Conservation (phyloP, 2,113 vertebrate genomes). For the Passer montanus region DNA sequence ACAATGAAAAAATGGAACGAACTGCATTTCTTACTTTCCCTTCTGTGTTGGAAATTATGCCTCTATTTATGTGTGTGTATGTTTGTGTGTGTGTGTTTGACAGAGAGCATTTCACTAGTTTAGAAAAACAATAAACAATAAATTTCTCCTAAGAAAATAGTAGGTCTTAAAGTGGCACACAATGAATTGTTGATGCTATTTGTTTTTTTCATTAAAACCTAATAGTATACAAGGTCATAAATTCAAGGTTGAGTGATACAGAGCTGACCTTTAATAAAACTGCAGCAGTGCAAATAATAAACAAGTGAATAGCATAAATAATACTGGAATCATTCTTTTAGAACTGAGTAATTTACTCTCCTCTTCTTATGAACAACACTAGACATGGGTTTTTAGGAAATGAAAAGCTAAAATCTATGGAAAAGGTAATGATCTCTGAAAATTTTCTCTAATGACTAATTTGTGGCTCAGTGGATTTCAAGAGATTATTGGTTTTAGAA, state of each 20-base stretch:
- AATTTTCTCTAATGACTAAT: conserved; percentile 82
- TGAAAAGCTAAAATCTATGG: conserved; percentile 74
- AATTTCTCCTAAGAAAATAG: background rate
- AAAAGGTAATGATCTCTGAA: conserved; percentile 85
- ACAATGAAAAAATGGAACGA: background rate
- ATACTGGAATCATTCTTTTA: conserved; percentile 45
- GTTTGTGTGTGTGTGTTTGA: background rate
- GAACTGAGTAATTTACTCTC: conserved; percentile 37
- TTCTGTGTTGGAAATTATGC: background rate
- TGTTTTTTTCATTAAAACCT: conserved; percentile 35
- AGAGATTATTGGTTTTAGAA: conserved; percentile 82
- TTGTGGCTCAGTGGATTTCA: conserved; percentile 82
- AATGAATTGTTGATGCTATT: background rate
- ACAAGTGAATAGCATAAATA: conserved; percentile 33
- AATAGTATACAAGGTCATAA: background rate
- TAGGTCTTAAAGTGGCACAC: background rate
- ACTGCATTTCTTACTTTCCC: background rate
- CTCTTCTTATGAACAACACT: conserved; percentile 45
- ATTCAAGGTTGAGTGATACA: conserved; percentile 52
- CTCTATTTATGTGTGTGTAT: background rate
- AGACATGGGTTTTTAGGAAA: conserved; percentile 61
- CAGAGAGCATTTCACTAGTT: background rate
- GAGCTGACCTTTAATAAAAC: conserved; percentile 57
- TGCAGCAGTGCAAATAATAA: conserved; percentile 18
- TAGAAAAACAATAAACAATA: background rate